Evolutionary conservation across 2,797 vertebrate species (phyloP), one percentile per base, ranked within the genome.

Genomic region (Amazona ochrocephala): DNA sequence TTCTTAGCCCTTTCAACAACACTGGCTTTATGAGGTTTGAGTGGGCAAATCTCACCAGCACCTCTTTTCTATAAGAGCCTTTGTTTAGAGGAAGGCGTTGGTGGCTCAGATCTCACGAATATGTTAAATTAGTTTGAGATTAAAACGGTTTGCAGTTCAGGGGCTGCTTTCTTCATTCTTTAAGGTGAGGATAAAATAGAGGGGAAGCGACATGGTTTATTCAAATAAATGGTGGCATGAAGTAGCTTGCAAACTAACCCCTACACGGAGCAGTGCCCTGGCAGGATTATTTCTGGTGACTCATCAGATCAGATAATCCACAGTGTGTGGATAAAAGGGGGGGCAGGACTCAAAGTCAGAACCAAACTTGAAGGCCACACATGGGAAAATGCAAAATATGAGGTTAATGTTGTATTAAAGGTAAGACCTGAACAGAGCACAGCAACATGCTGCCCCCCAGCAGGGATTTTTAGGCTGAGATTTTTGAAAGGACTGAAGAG

Each of bases 391-490:
- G 87, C 72, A 73, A 82, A 92, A 73, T 75, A 45, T n/a, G 68
- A 84, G 39, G 89, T 77, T 93, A 74, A 82, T 68, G 53, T 74
- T 72, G 34, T 61, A 70, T 93, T 90, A 56, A 92, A 87, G 67
- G 92, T 87, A 79, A 93, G 78, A 56, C 42, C 87, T 74, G 84
- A 58, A 64, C 87, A 77, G 70, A 94, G 75, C 83, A 79, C 0
- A 4, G 83, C 53, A 67, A 39, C 2, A 2, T 22, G 60, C 60
- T 94, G 91, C 93, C 91, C 85, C 77, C 65, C 77, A 88, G 87
- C 85, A 91, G 88, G 80, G 93, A 96, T 90, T 94, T 94, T 82
- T 96, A 86, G 80, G 53, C 61, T 65, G 81, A 76, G 56, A 67
- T 89, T 94, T 94, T 83, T 80, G 62, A 83, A 87, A 89, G 85